phyloP scores from a whole-genome alignment of 2,797 vertebrate genomes.

The Mycteria americana region DNA sequence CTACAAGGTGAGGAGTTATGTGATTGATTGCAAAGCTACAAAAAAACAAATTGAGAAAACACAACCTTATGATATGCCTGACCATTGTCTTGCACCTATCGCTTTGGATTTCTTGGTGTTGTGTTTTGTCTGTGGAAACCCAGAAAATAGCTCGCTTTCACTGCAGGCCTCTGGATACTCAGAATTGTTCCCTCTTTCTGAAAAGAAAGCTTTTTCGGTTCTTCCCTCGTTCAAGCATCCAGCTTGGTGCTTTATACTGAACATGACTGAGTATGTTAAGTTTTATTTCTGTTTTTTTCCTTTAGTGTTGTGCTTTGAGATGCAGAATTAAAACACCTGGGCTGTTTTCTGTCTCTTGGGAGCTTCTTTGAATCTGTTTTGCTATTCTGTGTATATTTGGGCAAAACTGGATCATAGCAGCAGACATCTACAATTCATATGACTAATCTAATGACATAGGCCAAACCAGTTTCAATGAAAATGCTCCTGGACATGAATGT shows the following conservation, averaged over 20 bases:
- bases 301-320: neutral
- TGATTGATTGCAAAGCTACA: neutral
- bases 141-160: neutral
- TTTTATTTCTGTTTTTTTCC: neutral
- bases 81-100: neutral
- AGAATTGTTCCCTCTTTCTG: neutral
- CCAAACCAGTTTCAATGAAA: neutral
- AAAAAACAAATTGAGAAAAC: neutral
- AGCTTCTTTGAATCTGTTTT: neutral
- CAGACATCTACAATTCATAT: neutral
- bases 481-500: rapidly evolving
- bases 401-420: neutral
- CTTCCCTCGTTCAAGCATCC: neutral
- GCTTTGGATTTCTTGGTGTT: neutral
- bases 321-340: neutral
- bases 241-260: neutral
- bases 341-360: neutral
- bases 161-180: neutral
- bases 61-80: neutral
- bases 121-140: neutral
- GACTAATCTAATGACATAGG: neutral
- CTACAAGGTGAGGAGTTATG: neutral
- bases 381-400: neutral
- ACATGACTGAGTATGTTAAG: too few species aligned
- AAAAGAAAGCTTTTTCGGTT: neutral